Evolutionary conservation across 1,140 invertebrate species (phyloP).

Genomic region (Apis cerana): DNA sequence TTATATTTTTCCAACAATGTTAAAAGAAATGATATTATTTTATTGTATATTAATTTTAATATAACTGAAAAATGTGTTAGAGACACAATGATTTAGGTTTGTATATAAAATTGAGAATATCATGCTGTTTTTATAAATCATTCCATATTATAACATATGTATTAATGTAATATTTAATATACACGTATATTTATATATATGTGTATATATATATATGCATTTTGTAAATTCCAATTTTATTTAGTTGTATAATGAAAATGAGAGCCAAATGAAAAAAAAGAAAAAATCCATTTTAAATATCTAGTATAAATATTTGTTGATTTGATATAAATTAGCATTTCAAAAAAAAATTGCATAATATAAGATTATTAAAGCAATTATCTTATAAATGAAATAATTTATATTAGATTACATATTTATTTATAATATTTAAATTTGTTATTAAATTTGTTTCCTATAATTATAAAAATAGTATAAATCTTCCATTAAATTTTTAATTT

Average conservation of each 20-base stretch:
- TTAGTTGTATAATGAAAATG: conserved; percentile 16
- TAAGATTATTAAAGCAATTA: conserved; percentile 37
- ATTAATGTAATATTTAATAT: conserved; percentile 40
- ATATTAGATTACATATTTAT: not conserved
- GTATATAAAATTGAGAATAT: conserved; percentile 49
- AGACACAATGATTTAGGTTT: conserved; percentile 46
- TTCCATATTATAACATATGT: conserved; percentile 14
- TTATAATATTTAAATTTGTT: conserved; percentile 23
- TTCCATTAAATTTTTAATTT: conserved; percentile 48
- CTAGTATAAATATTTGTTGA: conserved; percentile 12
- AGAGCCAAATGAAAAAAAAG: not conserved
- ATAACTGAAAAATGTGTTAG: conserved; percentile 14
- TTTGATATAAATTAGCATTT: conserved; percentile 3
- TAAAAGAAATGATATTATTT: conserved; percentile 20
- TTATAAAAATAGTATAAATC: conserved; percentile 24
- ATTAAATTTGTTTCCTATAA: conserved; percentile 28
- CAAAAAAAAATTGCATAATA: not conserved
- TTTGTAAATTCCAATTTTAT: conserved; percentile 39
- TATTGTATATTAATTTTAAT: conserved; percentile 6
- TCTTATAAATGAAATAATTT: conserved; percentile 33
- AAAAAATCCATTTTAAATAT: not conserved
- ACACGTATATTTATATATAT: conserved; percentile 6
- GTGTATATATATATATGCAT: conserved; percentile 20
- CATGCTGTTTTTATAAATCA: conserved; percentile 45
- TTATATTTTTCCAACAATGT: conserved; percentile 3